phyloP scores from a whole-genome alignment of 2,888 invertebrate genomes.

The Drosophila cognata region DNA sequence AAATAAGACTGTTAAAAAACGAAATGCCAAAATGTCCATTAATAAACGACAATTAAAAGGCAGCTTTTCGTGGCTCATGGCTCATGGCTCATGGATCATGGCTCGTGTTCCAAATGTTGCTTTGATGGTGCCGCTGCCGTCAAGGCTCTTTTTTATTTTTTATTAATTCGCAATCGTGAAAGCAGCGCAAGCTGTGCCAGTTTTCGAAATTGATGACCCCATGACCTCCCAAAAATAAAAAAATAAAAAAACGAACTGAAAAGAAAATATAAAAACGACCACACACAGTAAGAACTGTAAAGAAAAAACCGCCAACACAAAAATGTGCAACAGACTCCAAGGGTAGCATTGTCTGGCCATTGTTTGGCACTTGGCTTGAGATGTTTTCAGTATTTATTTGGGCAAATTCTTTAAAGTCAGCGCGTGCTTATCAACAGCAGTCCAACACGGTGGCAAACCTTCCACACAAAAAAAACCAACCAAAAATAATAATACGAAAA shows the following conservation, averaged over 20 bases:
- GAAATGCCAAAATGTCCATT: conserved; percentile 48
- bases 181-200: conserved; percentile 53
- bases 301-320: conserved; percentile 4
- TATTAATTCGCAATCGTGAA: conserved; percentile 39
- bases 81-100: conserved; percentile 8
- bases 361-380: conserved; percentile 53
- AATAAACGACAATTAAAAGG: conserved; percentile 64
- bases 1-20: conserved; percentile 24
- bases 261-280: not conserved
- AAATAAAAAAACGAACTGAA: not conserved
- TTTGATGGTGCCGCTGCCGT: conserved; percentile 55
- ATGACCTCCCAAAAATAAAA: conserved; percentile 50
- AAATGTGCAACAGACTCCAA: conserved; percentile 32
- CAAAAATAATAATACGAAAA: conserved; percentile 2
- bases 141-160: conserved; percentile 23
- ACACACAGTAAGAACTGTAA: not conserved
- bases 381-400: conserved; percentile 45
- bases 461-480: not conserved
- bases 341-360: conserved; percentile 41
- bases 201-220: conserved; percentile 70
- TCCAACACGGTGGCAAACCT: conserved; percentile 1
- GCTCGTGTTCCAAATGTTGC: conserved; percentile 50
- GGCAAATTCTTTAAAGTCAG: conserved; percentile 67
- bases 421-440: conserved; percentile 40
- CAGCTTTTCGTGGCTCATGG: conserved; percentile 8